Conservation (phyloP, 2,888 invertebrate genomes). For the Pteria penguin region DNA sequence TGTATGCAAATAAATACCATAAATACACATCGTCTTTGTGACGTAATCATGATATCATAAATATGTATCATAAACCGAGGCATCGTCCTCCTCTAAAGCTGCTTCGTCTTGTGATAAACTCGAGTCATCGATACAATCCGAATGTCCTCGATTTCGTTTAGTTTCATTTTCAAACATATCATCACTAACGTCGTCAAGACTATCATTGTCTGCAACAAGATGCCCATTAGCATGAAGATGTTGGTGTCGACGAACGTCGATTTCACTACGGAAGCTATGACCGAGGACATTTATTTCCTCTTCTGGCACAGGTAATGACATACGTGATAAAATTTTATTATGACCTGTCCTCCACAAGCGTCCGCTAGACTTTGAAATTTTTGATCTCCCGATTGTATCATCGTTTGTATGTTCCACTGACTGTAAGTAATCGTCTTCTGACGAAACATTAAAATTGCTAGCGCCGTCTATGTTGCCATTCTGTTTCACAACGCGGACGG, state of each 20-base stretch:
- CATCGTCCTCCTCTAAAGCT: neutral
- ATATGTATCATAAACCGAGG: constrained; percentile 11
- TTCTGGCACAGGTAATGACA: constrained; percentile 28
- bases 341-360: constrained; percentile 46
- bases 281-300: neutral
- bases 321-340: constrained; percentile 39
- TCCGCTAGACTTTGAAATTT: constrained; percentile 44
- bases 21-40: too few species aligned
- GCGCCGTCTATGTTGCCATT: constrained; percentile 54
- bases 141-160: too few species aligned
- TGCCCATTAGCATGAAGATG: neutral
- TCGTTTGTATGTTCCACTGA: constrained; percentile 43
- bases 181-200: constrained; percentile 13
- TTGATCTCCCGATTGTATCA: constrained; percentile 18
- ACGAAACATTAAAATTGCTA: constrained; percentile 21
- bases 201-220: constrained; percentile 5
- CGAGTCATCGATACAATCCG: neutral
- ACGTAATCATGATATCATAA: neutral
- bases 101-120: neutral
- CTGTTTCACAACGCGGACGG: constrained; percentile 52
- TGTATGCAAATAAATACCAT: too few species aligned
- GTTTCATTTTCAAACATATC: constrained; percentile 11
- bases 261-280: neutral
- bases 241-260: neutral
- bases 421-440: constrained; percentile 9